Evolutionary conservation across 2,113 vertebrate species (phyloP), one percentile per base, ranked within the genome.

Genomic region (Sterrhoptilus dennistouni): DNA sequence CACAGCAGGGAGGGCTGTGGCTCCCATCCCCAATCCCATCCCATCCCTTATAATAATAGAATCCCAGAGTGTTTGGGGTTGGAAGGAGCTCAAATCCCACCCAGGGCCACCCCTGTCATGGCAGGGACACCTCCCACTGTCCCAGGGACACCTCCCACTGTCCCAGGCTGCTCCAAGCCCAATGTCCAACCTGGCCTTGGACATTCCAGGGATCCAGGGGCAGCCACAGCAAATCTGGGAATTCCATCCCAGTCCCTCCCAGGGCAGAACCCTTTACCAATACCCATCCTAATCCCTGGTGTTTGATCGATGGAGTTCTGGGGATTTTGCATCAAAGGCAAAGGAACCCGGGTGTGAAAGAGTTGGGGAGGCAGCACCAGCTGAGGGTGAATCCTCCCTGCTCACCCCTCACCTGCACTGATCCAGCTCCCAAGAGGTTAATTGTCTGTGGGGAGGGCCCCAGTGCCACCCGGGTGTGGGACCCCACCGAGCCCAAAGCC

Each of bases 331-430:
- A 17, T 1, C 2, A 0, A 22, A 35, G 64, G 31, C 50, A 29
- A 18, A 53, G 0, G 7, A 61, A 8, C 16, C 36, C 0, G 24
- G 17, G 4, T 4, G 31, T 36, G 40, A 15, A 28, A 45, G 18
- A 19, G 44, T 18, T 45, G 44, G 5, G 8, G 8, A 1, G 3
- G 38, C 35, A 14, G n/a, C 27, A 15, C 4, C 17, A 61, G 27
- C 49, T 61, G 56, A 3, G 16, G 19, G 63, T 5, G 22, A 44
- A 6, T 19, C 11, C 61, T 24, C 79, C 22, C 40, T 50, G 49
- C 45, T 44, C 38, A 38, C 38, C 38, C 38, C 38, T 38, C 38
- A 11, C 38, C 38, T 38, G 38, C 38, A 38, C 38, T 38, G 38
- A 38, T 38, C 38, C 38, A 38, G 38, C 38, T 38, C 38, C 38